Evolutionary conservation across 2,888 invertebrate species (phyloP), one percentile per base, ranked within the genome.

Genomic region (Platycnemis pennipes): DNA sequence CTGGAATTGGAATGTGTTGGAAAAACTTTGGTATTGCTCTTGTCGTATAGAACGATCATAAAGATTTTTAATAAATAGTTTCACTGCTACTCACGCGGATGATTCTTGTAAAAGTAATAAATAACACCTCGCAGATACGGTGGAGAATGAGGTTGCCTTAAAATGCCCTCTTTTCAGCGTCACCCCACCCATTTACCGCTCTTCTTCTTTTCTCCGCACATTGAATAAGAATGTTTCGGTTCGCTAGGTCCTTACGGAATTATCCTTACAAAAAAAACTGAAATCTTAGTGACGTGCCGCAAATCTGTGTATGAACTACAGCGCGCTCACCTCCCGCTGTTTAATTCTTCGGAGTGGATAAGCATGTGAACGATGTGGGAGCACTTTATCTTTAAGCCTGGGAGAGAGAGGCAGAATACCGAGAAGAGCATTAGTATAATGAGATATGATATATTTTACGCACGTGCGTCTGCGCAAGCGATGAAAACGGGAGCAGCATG

Each of bases 271-370:
- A 37, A 77, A 77, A 77, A 16, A 37, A 37, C 77, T 77, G n/a
- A n/a, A 37, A 77, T 77, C 77, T 31, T 77, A 16, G 77, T 77
- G 31, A 77, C 31, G 16, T 77, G 7, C 77, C 77, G 77, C 77
- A 77, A 77, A 37, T 37, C 77, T 37, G 77, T 77, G 31, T 77
- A 77, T 77, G 31, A 13, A 11, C 77, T 77, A 8, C 8, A 37
- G 77, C 77, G 77, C 77, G 77, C 37, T 37, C 13, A 77, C 77
- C 37, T 37, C 31, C 37, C 16, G 77, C 31, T 37, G 37, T 77
- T 77, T 77, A 77, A 77, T 77, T 77, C 77, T 31, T 37, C 77
- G 77, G 77, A 77, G 77, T 77, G 77, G 77, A 77, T 77, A 77
- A 77, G 77, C 77, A 37, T 26, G 77, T 77, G 77, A 77, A 11